Evolutionary conservation across 2,113 vertebrate species (phyloP).

Genomic region (Lutjanus erythropterus): DNA sequence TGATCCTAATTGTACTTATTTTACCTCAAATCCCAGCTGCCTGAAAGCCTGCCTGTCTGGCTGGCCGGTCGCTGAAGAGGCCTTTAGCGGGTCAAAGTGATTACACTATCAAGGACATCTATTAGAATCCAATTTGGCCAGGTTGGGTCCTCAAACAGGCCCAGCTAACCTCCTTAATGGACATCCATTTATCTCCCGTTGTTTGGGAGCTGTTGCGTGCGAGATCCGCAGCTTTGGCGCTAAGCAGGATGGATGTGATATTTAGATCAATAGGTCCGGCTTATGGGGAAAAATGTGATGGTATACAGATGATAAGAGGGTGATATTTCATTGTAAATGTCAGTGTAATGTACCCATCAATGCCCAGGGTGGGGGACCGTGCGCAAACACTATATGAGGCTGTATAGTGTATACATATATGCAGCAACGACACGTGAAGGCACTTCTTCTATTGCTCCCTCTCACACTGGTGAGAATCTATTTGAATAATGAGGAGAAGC

Average conservation of each 20-base stretch:
- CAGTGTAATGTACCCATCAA: slow-evolving; percentile 71
- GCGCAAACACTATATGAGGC: slow-evolving; percentile 22
- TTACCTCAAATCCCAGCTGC: slow-evolving; percentile 61
- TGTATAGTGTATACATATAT: slow-evolving; percentile 23
- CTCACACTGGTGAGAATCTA: slow-evolving; percentile 61
- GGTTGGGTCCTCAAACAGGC: slow-evolving; percentile 72
- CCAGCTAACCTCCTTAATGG: slow-evolving; percentile 74
- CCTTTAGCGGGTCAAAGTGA: slow-evolving; percentile 75
- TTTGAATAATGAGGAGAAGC: slow-evolving; percentile 82
- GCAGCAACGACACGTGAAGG: slow-evolving; percentile 34
- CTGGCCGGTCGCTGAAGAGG: slow-evolving; percentile 43
- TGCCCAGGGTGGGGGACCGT: slow-evolving; percentile 35
- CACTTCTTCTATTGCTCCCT: slow-evolving; percentile 39
- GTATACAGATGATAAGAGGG: slow-evolving; percentile 72
- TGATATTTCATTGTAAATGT: slow-evolving; percentile 81
- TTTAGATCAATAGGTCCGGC: slow-evolving; percentile 76
- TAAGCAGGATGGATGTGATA: slow-evolving; percentile 81
- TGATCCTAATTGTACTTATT: slow-evolving; percentile 70
- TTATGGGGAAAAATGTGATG: slow-evolving; percentile 73
- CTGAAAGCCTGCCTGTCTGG: slow-evolving; percentile 13
- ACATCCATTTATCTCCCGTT: slow-evolving; percentile 76
- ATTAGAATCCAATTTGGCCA: slow-evolving; percentile 81
- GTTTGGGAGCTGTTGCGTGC: slow-evolving; percentile 69
- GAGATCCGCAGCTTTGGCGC: slow-evolving; percentile 57
- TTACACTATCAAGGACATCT: slow-evolving; percentile 82